Percentiles rank a stretch among this genome's conserved stretches.
Conservation (phyloP, 2,888 invertebrate species). For the Syrista parreyssii region DNA sequence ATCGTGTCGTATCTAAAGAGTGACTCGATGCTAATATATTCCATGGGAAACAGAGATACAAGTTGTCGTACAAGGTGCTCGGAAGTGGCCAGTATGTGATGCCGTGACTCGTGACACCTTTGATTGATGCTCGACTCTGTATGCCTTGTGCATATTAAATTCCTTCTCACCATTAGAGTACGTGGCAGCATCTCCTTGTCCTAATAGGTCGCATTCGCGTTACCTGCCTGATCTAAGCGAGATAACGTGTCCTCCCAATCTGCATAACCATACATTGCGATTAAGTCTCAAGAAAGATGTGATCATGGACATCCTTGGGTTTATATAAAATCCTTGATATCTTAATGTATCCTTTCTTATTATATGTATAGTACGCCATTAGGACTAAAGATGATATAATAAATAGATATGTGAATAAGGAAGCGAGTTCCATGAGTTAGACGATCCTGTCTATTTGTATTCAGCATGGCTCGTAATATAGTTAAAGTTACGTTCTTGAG, state of each 20-base stretch:
- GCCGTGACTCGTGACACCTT: conserved; percentile 27
- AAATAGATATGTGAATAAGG: background rate
- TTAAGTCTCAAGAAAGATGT: background rate
- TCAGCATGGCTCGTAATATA: conserved; percentile 1
- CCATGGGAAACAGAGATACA: conserved; percentile 35
- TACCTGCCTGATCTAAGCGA: background rate
- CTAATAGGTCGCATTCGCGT: background rate
- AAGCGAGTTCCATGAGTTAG: background rate
- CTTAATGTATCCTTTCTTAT: background rate
- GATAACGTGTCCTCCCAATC: background rate
- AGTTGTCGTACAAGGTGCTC: conserved; percentile 14
- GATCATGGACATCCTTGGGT: background rate
- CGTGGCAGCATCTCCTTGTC: conserved; percentile 1
- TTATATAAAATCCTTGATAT: background rate
- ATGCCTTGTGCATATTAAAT: conserved; percentile 44
- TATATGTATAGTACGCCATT: background rate
- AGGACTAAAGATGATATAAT: background rate
- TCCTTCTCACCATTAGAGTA: conserved; percentile 37
- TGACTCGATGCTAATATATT: conserved; percentile 39
- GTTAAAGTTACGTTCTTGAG: background rate
- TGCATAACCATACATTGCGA: background rate
- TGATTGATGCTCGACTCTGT: conserved; percentile 45
- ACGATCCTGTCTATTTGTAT: background rate
- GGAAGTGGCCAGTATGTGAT: conserved; percentile 18
- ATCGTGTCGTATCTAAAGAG: background rate